Evolutionary conservation across 2,797 vertebrate species (phyloP).

Genomic region (Hoplostethus atlanticus): DNA sequence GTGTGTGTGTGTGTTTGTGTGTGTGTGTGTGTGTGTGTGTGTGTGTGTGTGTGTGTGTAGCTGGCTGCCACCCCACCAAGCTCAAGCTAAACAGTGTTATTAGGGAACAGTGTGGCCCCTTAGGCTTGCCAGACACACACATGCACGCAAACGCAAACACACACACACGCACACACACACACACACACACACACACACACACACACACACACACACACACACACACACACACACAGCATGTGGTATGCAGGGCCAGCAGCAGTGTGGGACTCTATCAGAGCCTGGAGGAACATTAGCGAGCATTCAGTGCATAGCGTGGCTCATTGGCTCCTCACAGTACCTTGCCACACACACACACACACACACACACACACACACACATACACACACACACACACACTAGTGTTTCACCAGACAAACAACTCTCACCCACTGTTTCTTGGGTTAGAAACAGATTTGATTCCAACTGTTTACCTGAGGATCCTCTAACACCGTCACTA

Average conservation of each 20-base stretch:
- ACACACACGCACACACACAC: conserved; percentile 13
- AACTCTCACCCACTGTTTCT: conserved; percentile 19
- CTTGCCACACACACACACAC: conserved; percentile 15
- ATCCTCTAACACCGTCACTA: conserved; percentile 15
- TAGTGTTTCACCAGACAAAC: conserved; percentile 16
- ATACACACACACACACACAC: conserved; percentile 23
- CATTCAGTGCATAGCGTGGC: conserved; percentile 54
- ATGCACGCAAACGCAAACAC: conserved; percentile 21
- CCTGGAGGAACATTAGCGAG: conserved; percentile 65
- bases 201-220: not conserved
- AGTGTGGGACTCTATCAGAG: conserved; percentile 60
- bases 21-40: too few species aligned
- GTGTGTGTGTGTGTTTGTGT: conserved; percentile 2
- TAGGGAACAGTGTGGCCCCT: conserved; percentile 66
- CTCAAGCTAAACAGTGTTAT: conserved; percentile 64
- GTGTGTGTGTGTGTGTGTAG: conserved; percentile 8
- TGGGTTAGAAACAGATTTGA: conserved; percentile 8
- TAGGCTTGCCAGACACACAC: conserved; percentile 54
- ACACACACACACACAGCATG: conserved; percentile 13
- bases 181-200: not conserved
- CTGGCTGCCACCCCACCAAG: conserved; percentile 46
- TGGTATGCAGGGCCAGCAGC: conserved; percentile 57
- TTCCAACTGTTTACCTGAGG: conserved; percentile 34
- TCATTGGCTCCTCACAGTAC: conserved; percentile 49
- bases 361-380: conserved; percentile 19